Conservation (phyloP, 92 coral and sea anemone species). For the Muricea muricata region DNA sequence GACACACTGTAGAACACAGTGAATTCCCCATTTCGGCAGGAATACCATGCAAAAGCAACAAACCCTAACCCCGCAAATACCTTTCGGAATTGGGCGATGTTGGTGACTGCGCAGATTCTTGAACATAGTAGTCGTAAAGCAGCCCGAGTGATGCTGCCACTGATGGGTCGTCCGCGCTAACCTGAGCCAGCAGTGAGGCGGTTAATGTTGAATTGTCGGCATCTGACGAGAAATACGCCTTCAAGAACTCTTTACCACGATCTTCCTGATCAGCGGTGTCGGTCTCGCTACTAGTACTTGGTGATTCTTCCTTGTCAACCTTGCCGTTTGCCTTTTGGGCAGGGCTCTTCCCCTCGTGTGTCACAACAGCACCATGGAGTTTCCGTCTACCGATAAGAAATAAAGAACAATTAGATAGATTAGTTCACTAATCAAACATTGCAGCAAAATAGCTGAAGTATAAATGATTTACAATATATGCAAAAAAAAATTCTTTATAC, state of each 20-base stretch:
- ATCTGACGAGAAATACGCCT: constrained; percentile 90
- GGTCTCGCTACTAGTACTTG: constrained; percentile 41
- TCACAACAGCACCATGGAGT: constrained; percentile 10
- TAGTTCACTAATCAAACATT: no score
- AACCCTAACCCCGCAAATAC: constrained; percentile 71
- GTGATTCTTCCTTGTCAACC: constrained; percentile 9
- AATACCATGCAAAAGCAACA: background rate
- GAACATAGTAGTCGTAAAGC: constrained; percentile 93
- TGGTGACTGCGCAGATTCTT: constrained; percentile 89
- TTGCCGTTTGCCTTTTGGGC: background rate
- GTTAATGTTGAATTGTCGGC: constrained; percentile 87
- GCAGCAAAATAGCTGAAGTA: no score
- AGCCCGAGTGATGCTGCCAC: constrained; percentile 96
- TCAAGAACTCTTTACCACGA: constrained; percentile 76
- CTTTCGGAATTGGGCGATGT: constrained; percentile 86
- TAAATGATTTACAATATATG: no score
- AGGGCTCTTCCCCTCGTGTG: constrained; percentile 12
- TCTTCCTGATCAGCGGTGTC: constrained; percentile 79
- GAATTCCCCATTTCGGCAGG: background rate
- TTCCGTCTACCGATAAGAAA: background rate
- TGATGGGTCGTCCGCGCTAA: constrained; percentile 92
- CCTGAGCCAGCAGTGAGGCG: constrained; percentile 86
- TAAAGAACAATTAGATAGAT: no score
- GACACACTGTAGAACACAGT: background rate
- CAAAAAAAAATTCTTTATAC: no score